Base-by-base conservation (phyloP, 2,113 vertebrate genomes). In the Pterocles burchelli region DNA sequence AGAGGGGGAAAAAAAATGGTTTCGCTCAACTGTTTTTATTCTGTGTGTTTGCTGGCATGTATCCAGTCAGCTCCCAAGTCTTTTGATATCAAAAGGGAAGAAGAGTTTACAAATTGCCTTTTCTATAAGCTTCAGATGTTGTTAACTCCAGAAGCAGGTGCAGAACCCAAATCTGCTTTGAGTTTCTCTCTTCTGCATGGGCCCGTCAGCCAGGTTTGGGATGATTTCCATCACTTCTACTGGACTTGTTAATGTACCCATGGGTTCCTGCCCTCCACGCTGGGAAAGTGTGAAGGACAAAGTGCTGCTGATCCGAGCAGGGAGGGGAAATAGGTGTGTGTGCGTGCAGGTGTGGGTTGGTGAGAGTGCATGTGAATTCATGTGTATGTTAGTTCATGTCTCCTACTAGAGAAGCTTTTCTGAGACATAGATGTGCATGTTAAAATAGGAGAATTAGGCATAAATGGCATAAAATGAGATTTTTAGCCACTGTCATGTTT, bases 351-450 rank as follows among this genome's bases (percentile, higher is more conserved):
- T 25, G 46, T 25, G 77, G 62, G 88, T 88, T 78, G 46, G 17
- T 74, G 74, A 89, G 71, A 83, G 52, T 33, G 85, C 90, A 77
- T 59, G 77, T 81, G 89, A 85, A n/a, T 86, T 68, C 49, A 41
- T 20, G 34, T 87, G 55, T 81, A 46, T 65, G 72, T 78, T 86
- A 84, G 57, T 86, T 80, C 62, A 85, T 52, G 57, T 95, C 87
- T 90, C 76, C 67, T 81, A 25, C 31, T 85, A 94, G 62, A 96
- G 83, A 36, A 92, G 52, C 85, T 93, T 85, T 94, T 70, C 86
- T 78, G 92, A 94, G 96, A 92, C 58, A 19, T 97, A 95, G 93
- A 87, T 65, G 48, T 97, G 92, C 91, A 95, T 94, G 94, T 94
- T 92, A 85, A 74, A 87, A 71, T 93, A 96, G 57, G 80, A 95